A percentile compares a stretch with the other conserved stretches of the same genome.
Conservation (phyloP, 2,113 vertebrate genomes). For the Fulmarus glacialis region DNA sequence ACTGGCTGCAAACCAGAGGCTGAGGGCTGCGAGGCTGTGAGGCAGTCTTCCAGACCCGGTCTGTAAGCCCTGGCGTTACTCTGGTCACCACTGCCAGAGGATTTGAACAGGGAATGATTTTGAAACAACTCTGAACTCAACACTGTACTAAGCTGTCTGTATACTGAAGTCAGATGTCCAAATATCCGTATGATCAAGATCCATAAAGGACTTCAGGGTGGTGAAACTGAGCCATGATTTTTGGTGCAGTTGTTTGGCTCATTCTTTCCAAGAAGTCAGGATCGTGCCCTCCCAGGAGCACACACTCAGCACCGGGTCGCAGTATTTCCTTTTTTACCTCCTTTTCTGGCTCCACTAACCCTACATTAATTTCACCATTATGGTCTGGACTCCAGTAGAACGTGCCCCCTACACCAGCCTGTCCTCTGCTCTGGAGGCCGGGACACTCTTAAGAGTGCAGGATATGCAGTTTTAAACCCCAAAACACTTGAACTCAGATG, state of each 20-base stretch:
- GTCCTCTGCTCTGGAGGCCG: not conserved
- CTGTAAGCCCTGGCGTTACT: not conserved
- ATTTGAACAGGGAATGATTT: not conserved
- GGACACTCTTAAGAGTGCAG: not conserved
- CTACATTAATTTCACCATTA: not conserved
- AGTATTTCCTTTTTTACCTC: not conserved
- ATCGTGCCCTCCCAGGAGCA: not conserved
- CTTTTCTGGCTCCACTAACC: not conserved
- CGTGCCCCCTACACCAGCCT: accelerated
- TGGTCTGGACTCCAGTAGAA: not conserved
- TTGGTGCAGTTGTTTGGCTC: not conserved
- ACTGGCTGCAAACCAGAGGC: not conserved
- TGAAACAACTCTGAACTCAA: not conserved
- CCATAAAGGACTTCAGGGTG: not conserved
- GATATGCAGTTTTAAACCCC: not conserved
- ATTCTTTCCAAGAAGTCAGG: not conserved
- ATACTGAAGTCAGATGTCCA: not conserved
- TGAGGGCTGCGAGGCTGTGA: not conserved
- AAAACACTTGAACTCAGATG: not conserved
- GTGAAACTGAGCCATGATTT: not conserved
- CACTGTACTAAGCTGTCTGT: not conserved
- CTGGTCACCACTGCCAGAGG: not conserved
- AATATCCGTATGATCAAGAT: not conserved
- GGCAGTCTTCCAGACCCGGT: not conserved
- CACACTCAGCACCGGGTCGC: too few species aligned